phyloP scores from a whole-genome alignment of 2,888 invertebrate species.

The Sesia apiformis region DNA sequence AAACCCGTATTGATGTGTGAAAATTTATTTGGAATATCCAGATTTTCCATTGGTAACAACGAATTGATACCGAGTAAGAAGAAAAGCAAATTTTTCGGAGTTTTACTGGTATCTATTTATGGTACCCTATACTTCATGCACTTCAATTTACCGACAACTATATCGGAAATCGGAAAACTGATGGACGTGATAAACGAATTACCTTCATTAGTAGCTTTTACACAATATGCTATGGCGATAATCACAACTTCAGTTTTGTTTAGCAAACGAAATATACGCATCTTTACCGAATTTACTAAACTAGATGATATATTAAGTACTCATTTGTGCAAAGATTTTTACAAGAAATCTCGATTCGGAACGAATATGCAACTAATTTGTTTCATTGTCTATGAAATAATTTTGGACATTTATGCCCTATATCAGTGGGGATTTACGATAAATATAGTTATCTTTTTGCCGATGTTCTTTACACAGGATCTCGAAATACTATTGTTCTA shows the following conservation, averaged over 20 bases:
- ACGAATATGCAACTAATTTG: not conserved
- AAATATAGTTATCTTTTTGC: too few species aligned
- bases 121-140: not conserved
- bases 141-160: not conserved
- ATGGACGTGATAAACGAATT: not conserved
- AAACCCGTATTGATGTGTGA: conserved; percentile 2
- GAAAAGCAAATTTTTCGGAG: conserved; percentile 2
- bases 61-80: not conserved
- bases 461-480: not conserved
- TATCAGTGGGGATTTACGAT: too few species aligned
- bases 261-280: conserved; percentile 2
- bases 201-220: not conserved
- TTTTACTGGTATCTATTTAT: not conserved
- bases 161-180: not conserved
- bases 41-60: conserved; percentile 3
- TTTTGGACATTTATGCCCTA: not conserved
- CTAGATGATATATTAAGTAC: too few species aligned
- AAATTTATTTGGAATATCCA: conserved; percentile 5
- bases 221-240: not conserved
- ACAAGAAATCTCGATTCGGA: not conserved
- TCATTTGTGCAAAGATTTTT: not conserved
- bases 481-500: conserved; percentile 2
- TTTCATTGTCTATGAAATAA: too few species aligned
- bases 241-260: not conserved
- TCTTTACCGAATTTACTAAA: conserved; percentile 1